Evolutionary conservation across 2,797 vertebrate genomes (phyloP), one percentile per base, ranked within the genome.

Genomic region (Poecile montanus): DNA sequence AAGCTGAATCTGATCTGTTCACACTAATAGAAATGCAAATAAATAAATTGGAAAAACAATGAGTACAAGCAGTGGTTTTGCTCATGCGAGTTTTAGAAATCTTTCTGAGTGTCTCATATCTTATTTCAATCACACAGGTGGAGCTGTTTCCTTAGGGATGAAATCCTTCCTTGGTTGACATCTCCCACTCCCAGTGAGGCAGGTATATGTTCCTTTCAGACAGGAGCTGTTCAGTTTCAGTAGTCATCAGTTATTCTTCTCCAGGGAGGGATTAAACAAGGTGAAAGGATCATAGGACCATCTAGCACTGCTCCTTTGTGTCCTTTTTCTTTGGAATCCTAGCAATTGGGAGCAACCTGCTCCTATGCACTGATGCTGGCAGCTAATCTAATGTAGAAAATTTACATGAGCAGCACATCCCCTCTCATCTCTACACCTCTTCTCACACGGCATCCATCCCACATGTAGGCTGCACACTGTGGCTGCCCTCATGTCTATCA

Each of bases 111-210:
- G 9, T 54, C 77, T 95, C 30, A 17, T 23, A 23, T 78, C 36
- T 86, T 3, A 0, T 54, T 94, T 92, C 65, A 85, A 4, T 86
- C 45, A 22, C 83, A 88, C 74, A 90, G 83, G 71, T 94, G 91
- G 89, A 94, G 83, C 88, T 90, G 48, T 88, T 95, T 88, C 77
- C 88, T 89, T 82, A 70, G 51, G 74, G 63, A 88, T 90, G 11
- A 89, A 93, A 58, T 85, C 42, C 13, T 94, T 22, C 42, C 19
- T 66, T 38, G 23, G 23, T 42, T 84, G 71, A 42, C 54, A 67
- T 72, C 20, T 87, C n/a, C 44, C 3, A 9, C 17, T 87, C 57
- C 50, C 32, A 62, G 44, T 3, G 4, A 87, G 76, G 50, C 36
- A 87, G 53, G 38, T 77, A 58, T 29, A 7, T 23, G 40, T 45